Percentiles rank a stretch among this genome's conserved stretches.
Conservation (phyloP, 2,113 vertebrate species). For the Zootoca vivipara region DNA sequence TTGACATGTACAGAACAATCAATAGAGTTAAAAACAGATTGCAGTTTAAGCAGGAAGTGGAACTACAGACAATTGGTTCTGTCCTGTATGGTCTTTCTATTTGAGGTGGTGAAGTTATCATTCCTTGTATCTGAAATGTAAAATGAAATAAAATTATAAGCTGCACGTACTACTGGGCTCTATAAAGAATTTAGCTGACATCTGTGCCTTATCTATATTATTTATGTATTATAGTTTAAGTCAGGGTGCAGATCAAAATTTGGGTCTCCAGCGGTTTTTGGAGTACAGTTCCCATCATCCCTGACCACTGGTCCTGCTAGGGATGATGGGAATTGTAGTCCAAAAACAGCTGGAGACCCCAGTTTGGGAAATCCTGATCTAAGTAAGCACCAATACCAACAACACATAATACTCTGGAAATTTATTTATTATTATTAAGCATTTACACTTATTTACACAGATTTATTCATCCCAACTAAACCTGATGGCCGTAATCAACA, state of each 20-base stretch:
- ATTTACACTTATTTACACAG: background rate
- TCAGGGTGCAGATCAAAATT: too few species aligned
- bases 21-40: conserved; percentile 39
- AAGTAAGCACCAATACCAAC: background rate
- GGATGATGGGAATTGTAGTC: too few species aligned
- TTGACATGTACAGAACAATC: conserved; percentile 22
- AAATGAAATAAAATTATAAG: conserved; percentile 14
- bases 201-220: background rate
- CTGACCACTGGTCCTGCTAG: too few species aligned
- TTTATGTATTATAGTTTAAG: too few species aligned
- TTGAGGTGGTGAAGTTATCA: conserved; percentile 77
- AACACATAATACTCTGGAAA: background rate
- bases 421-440: background rate
- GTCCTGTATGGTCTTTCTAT: conserved; percentile 69
- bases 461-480: background rate
- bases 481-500: background rate
- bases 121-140: conserved; percentile 79
- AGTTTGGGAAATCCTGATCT: background rate
- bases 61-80: conserved; percentile 70
- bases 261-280: too few species aligned
- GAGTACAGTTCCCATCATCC: too few species aligned
- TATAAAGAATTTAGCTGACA: too few species aligned
- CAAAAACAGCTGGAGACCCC: too few species aligned
- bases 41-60: conserved; percentile 37
- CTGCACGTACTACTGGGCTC: background rate